Evolutionary conservation across 1,140 invertebrate genomes (phyloP), one percentile per base, ranked within the genome.

Genomic region (Battus philenor): DNA sequence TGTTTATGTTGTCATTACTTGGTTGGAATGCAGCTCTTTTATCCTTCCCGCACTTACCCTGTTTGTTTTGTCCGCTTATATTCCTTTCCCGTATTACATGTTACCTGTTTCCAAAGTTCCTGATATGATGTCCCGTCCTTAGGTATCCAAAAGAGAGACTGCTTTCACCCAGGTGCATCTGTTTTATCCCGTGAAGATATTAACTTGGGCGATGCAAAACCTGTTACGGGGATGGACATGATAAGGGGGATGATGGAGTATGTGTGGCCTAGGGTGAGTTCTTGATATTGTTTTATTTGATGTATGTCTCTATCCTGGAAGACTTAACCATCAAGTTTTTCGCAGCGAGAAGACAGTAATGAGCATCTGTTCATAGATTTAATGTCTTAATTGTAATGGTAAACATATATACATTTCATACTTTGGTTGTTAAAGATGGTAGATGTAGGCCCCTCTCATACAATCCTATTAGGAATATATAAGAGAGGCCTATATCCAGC

Each of bases 201-300:
- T 41, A 87, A 88, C 57, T 62, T 91, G 46, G 77, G 71, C 27
- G 82, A 89, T 66, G 86, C 86, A 20, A 88, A 87, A 47, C 70
- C 88, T 27, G 91, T 97, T 10, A 91, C 90, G 1, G 90, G 90
- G 10, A 75, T 81, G 53, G 91, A 98, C 59, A 98, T 99, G 92
- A 68, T 98, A 1, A 90, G 90, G 54, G 91, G 92, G 31, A 97
- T 99, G 94, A 73, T 97, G 57, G 87, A 89, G 27, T 97, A 99
- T 87, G 94, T 99, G 47, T 99, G 98, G 98, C 98, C 98, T 16
- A 93, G 94, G 88, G 93, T 93, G 87, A 68, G 55, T 41, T 38
- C 33, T 44, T n/a, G n/a, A n/a, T n/a, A n/a, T 4, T 31, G 30
- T 44, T 20, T 27, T 45, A 26, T 54, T 61, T 59, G 43, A 41